These are phyloP conservation scores for Electrophaes corylata DNA, from an alignment of 2,888 invertebrate species.

Conservation along the genomic window DNA sequence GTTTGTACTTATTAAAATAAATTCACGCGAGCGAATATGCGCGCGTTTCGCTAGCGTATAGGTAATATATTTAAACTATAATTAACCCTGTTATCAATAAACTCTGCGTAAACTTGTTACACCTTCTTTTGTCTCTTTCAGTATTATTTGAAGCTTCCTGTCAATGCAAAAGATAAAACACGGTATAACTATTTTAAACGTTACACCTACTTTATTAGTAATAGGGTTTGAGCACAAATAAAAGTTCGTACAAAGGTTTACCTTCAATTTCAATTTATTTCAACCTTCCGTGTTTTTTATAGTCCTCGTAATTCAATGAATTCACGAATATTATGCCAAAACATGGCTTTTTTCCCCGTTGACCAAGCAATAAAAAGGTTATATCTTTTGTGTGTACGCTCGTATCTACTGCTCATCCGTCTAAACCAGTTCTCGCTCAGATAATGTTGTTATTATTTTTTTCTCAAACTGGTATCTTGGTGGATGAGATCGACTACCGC, in stretches of 20 bases:
- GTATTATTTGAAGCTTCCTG: no score
- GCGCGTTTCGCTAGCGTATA: no score
- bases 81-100: no score
- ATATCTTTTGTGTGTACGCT: slow-evolving; percentile 60
- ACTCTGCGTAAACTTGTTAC: no score
- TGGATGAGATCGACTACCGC: slow-evolving; percentile 49
- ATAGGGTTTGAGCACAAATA: background rate
- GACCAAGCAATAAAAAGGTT: slow-evolving; percentile 61
- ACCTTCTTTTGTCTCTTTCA: no score
- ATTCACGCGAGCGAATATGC: no score
- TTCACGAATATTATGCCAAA: background rate
- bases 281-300: background rate
- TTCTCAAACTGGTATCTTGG: slow-evolving; percentile 55
- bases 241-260: background rate
- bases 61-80: no score
- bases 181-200: no score
- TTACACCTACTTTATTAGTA: no score
- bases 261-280: background rate
- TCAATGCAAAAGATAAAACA: no score
- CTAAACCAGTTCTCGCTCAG: slow-evolving; percentile 72
- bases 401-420: slow-evolving; percentile 59
- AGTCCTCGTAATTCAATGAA: background rate
- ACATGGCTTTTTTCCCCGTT: slow-evolving; percentile 44
- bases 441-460: slow-evolving; percentile 79
- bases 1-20: no score